Base-by-base conservation (phyloP, 2,888 invertebrate species). In the Ophonus ardosiacus region DNA sequence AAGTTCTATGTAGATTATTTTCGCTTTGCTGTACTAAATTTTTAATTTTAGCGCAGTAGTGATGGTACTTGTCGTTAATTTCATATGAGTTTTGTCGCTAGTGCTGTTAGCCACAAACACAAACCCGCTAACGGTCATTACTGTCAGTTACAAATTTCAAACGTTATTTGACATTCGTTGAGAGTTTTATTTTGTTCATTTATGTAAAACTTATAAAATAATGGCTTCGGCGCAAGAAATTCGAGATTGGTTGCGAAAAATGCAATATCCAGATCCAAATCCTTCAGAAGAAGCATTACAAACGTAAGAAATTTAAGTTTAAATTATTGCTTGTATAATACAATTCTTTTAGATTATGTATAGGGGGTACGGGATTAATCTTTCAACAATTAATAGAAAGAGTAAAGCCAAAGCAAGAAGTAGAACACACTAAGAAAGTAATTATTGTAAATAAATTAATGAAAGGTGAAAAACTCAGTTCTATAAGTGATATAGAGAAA, bases 261-360 rank as follows among this genome's bases (percentile, higher is more conserved):
- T 83, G 83, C 43, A 71, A 15, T 83, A 83, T 76, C 15, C 56
- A 43, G 76, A 76, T 24, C 83, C 83, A 24, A 76, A 76, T 61
- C 76, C 76, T 18, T 83, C 83, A 10, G 83, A 83, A 15, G 61
- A 83, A 83, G 83, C 83, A 31, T 76, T 83, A 43, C 76, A 83
- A 61, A 61, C n/a, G 83, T 83, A 68, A 38, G 31, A 63, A 31
- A 31, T n/a, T 10, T 0, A 61, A 13, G 31, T 31, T 40, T 38
- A 61, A 51, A 63, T 21, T 21, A 18, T 40, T 31, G 4, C 5
- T 40, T 24, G 31, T 71, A 21, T 71, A 13, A 71, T 57, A 63
- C 7, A 57, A n/a, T 24, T 38, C n/a, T 59, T 83, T 40, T 43
- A 83, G 83, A 21, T 74, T 83, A 13, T 76, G 76, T 63, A 76